Base-by-base conservation (phyloP, 2,888 invertebrate species). In the Brenthis ino region DNA sequence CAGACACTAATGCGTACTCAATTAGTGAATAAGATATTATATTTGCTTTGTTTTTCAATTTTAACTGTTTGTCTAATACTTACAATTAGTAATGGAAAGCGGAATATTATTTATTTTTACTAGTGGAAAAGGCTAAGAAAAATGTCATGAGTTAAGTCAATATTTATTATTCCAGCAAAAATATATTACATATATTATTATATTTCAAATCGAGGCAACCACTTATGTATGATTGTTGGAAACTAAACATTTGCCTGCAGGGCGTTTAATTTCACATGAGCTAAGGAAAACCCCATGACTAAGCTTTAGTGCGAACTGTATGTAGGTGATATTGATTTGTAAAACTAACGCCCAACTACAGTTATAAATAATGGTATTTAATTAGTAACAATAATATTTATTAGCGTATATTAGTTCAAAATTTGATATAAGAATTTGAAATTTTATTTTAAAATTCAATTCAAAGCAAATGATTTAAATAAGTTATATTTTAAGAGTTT, bases 261-360 rank as follows among this genome's bases (percentile, higher is more conserved):
- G 37, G 11, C 55, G 47, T 50, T 65, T 43, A 11, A 57, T 8
- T 47, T 20, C 51, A 57, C 37, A 20, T 50, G 57, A 20, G 51
- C 51, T 50, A 63, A 43, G 68, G 68, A 64, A 68, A 68, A 64
- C 64, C 68, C 68, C 63, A 64, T 68, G 68, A 68, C 33, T 64
- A 57, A 68, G 51, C 37, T 20, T 64, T 11, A 16, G 8, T n/a
- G 28, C 12, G 33, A 60, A 33, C 50, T 12, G 12, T 28, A 50
- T 12, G 12, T 28, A 50, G 50, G 48, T 47, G 48, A 48, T n/a
- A 24, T 28, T 28, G 60, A 60, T 60, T 60, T 60, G 60, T 60
- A 16, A 43, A 47, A 28, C n/a, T 50, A 20, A 60, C 48, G 12
- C 50, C n/a, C 14, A 28, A 60, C 48, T 8, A 37, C 6, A 37